phyloP scores from a whole-genome alignment of 2,797 vertebrate genomes.

The Sylvilagus floridanus region DNA sequence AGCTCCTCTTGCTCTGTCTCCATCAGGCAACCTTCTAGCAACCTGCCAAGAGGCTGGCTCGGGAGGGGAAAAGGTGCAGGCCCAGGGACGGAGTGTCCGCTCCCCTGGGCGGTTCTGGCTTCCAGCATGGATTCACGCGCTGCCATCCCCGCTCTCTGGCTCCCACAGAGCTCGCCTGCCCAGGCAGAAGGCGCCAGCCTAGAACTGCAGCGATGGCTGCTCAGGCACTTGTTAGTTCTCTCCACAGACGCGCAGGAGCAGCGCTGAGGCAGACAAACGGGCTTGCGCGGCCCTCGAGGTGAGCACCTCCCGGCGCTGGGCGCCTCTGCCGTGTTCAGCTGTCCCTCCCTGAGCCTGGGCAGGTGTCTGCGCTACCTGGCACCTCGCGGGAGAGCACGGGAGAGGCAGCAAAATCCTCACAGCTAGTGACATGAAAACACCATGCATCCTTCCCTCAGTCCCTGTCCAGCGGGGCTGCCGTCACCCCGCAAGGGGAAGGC shows the following conservation, averaged over 20 bases:
- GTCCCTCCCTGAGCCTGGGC: neutral
- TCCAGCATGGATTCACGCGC: slow-evolving; percentile 54
- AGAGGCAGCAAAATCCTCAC: neutral
- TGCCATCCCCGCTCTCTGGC: neutral
- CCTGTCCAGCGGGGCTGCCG: neutral
- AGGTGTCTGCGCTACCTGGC: neutral
- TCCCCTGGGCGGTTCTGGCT: neutral
- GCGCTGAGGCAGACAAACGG: neutral
- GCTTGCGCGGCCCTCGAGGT: neutral
- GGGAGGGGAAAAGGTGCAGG: neutral
- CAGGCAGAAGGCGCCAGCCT: neutral
- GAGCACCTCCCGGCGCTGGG: no score
- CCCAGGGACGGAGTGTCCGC: neutral
- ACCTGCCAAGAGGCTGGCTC: neutral
- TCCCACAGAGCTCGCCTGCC: slow-evolving; percentile 12
- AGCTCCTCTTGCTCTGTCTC: neutral
- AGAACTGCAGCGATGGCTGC: neutral
- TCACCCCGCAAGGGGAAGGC: neutral
- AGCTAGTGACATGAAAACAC: neutral
- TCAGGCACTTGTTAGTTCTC: neutral
- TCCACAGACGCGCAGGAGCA: neutral
- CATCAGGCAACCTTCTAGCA: neutral
- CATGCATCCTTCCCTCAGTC: neutral
- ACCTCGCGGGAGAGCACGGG: neutral
- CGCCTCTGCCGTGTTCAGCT: no score